phyloP scores from a whole-genome alignment of 30 jellyfish, hydroid and myxozoan genomes.

The Euphysa ruthae region DNA sequence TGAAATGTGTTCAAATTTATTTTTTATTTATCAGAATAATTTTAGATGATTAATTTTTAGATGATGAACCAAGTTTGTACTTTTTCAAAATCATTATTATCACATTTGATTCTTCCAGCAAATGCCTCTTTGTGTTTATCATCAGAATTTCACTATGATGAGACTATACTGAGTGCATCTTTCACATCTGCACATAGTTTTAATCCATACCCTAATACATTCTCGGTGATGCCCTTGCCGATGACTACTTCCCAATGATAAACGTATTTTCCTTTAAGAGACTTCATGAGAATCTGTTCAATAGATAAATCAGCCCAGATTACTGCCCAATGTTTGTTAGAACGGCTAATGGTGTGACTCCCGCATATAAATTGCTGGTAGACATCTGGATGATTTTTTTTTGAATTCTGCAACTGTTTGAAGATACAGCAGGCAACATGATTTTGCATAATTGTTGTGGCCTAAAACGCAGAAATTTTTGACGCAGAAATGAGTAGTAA shows the following conservation, averaged over 20 bases:
- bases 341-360: too few species aligned
- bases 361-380: too few species aligned
- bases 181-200: neutral
- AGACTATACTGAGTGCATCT: neutral
- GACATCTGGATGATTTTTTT: neutral
- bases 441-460: slow-evolving; percentile 8
- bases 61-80: too few species aligned
- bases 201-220: neutral
- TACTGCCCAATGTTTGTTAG: too few species aligned
- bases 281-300: too few species aligned
- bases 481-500: neutral
- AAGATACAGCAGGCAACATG: neutral
- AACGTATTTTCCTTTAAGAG: neutral
- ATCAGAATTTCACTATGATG: neutral
- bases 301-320: too few species aligned
- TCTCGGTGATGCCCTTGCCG: slow-evolving; percentile 4
- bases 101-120: neutral
- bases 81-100: neutral
- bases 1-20: too few species aligned
- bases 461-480: neutral
- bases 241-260: neutral
- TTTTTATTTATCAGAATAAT: too few species aligned
- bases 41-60: too few species aligned
- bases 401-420: neutral
- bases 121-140: neutral